A percentile compares a stretch with the other conserved stretches of the same genome.
Evolutionary conservation across 2,113 vertebrate genomes (phyloP).

Genomic region (Rousettus leschenaultii): DNA sequence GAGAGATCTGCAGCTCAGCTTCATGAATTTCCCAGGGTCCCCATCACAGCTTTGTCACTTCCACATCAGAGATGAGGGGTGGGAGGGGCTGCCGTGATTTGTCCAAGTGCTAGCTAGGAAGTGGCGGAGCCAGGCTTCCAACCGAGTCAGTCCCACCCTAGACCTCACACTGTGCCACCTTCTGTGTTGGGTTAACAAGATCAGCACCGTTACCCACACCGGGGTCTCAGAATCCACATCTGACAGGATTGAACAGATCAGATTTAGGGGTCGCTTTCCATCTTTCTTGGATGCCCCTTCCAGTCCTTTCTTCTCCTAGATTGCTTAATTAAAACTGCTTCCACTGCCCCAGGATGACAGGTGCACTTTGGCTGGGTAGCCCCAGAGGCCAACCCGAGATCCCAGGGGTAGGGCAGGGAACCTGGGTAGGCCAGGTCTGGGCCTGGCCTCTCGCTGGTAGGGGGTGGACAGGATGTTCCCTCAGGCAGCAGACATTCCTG

Average conservation of each 20-base stretch:
- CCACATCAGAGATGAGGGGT: neutral
- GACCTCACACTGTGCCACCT: neutral
- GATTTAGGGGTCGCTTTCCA: neutral
- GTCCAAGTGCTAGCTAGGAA: neutral
- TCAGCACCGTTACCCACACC: neutral
- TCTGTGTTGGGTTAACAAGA: neutral
- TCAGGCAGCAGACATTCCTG: slow-evolving; percentile 45
- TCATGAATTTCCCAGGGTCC: neutral
- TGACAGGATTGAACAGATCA: neutral
- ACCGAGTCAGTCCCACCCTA: neutral
- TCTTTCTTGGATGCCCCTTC: neutral
- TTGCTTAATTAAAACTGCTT: neutral
- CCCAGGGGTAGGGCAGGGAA: neutral
- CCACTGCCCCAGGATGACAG: neutral
- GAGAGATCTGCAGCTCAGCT: neutral
- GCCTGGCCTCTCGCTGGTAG: neutral
- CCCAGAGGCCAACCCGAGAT: neutral
- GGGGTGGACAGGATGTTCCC: slow-evolving; percentile 57
- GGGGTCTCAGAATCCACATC: neutral
- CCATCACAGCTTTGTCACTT: neutral
- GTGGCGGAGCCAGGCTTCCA: neutral
- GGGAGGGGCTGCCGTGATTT: neutral
- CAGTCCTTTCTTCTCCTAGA: neutral
- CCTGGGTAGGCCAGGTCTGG: neutral
- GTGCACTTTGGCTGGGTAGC: neutral